phyloP scores from a whole-genome alignment of 2,888 invertebrate species.

The Cerceris ruficornis region DNA sequence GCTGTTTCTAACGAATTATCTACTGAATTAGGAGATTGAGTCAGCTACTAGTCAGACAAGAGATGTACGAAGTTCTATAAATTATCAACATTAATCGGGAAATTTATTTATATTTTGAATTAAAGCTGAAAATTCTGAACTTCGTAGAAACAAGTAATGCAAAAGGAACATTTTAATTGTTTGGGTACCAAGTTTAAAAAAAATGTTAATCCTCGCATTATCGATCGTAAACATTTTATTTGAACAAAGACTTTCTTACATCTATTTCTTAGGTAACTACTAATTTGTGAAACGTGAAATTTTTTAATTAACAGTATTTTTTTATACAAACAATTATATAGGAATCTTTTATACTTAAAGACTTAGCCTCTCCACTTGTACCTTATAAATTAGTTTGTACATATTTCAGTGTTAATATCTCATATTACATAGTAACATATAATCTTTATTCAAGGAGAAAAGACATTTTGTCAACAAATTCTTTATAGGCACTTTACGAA shows the following conservation, averaged over 20 bases:
- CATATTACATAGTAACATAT: too few relatives aligned
- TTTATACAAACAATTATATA: neutral
- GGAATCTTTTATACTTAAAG: neutral
- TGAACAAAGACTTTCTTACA: slow-evolving; percentile 20
- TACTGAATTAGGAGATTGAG: slow-evolving; percentile 25
- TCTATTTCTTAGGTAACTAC: neutral
- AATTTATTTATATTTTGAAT: slow-evolving; percentile 44
- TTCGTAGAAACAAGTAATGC: slow-evolving; percentile 38
- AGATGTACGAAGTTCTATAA: slow-evolving; percentile 13
- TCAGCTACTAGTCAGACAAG: slow-evolving; percentile 31
- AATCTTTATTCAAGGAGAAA: too few relatives aligned
- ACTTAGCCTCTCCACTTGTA: too few relatives aligned
- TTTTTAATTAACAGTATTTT: neutral
- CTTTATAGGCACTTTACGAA: neutral
- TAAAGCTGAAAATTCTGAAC: slow-evolving; percentile 27
- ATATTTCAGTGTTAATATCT: too few relatives aligned
- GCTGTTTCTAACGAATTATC: neutral
- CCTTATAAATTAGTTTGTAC: too few relatives aligned
- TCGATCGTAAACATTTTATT: slow-evolving; percentile 11
- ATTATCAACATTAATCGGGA: slow-evolving; percentile 27
- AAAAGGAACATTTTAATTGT: slow-evolving; percentile 36
- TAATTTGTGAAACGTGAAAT: neutral
- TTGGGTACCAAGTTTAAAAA: slow-evolving; percentile 44
- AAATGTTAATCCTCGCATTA: slow-evolving; percentile 37
- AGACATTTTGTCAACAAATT: neutral